Evolutionary conservation across 2,113 vertebrate species (phyloP), one percentile per base, ranked within the genome.

Genomic region (Thomomys bottae): DNA sequence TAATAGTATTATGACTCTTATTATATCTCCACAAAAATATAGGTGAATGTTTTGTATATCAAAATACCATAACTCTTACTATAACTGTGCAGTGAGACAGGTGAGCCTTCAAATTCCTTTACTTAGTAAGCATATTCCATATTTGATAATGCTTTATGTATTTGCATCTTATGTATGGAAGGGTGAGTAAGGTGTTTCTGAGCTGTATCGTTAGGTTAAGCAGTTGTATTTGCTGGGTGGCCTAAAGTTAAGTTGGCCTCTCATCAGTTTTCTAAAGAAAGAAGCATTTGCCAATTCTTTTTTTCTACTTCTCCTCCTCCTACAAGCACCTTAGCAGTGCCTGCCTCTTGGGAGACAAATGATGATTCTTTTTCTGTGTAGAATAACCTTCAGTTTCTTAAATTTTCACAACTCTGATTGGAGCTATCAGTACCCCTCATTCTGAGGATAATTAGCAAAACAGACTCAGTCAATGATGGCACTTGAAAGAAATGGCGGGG

Each of bases 391-490:
- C 6, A 57, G 7, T 59, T n/a, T 81, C 49, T 30, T 28, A 45
- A 1, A 2, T 88, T 64, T 87, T 8, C 81, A 84, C 28, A 30
- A 17, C 8, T 38, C 14, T 49, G 30, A 83, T 67, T 17, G 3
- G n/a, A n/a, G n/a, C 24, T 63, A 20, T 2, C 73, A 90, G 21
- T 20, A 63, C 20, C 23, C 40, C 54, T 8, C 49, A 76, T 88
- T 54, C 40, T 61, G 77, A 80, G 63, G 88, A 68, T 87, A 88
- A 95, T 90, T 87, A 89, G 45, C 45, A 79, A 90, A 83, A 24
- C 12, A 61, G 24, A n/a, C 17, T 71, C 67, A 14, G 61, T 92
- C 45, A 87, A 71, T 78, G 34, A 77, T 1, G 61, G 20, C 30
- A 71, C 80, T 91, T 38, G 24, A 79, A 63, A 84, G 10, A 7